phyloP scores from a whole-genome alignment of 2,113 vertebrate species.

The Acinonyx jubatus region DNA sequence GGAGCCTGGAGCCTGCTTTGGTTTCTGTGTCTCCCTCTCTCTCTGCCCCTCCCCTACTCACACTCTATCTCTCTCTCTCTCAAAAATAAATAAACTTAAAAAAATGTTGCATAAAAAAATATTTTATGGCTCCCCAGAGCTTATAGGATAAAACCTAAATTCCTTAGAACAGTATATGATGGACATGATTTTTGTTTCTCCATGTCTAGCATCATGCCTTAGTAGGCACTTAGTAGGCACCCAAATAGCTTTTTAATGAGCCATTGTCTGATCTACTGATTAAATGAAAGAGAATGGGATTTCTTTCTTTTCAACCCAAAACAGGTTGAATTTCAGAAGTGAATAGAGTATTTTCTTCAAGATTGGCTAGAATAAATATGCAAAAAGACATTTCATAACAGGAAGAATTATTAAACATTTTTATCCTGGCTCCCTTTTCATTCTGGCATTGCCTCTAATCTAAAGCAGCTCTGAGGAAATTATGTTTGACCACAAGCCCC shows the following conservation, averaged over 20 bases:
- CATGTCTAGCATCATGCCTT: background rate
- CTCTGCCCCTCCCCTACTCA: no score
- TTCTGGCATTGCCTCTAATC: constrained; percentile 47
- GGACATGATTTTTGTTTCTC: background rate
- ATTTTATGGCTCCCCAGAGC: background rate
- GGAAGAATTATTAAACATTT: constrained; percentile 64
- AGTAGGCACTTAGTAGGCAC: background rate
- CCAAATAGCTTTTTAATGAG: background rate
- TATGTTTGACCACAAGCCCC: constrained; percentile 51
- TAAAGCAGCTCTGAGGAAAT: constrained; percentile 61
- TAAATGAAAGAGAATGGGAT: background rate
- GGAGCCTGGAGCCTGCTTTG: no score
- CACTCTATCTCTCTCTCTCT: no score
- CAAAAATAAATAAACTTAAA: no score
- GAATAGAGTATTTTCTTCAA: background rate
- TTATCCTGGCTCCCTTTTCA: constrained; percentile 26
- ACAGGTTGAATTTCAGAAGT: background rate
- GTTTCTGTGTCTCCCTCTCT: no score
- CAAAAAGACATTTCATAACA: constrained; percentile 62
- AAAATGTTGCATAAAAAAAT: background rate
- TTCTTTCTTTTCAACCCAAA: background rate
- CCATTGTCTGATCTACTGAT: background rate
- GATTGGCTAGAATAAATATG: constrained; percentile 10
- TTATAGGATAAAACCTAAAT: background rate
- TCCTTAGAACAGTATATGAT: background rate